Conservation (phyloP, 2,888 invertebrate species). For the Orthonevra nobilis region DNA sequence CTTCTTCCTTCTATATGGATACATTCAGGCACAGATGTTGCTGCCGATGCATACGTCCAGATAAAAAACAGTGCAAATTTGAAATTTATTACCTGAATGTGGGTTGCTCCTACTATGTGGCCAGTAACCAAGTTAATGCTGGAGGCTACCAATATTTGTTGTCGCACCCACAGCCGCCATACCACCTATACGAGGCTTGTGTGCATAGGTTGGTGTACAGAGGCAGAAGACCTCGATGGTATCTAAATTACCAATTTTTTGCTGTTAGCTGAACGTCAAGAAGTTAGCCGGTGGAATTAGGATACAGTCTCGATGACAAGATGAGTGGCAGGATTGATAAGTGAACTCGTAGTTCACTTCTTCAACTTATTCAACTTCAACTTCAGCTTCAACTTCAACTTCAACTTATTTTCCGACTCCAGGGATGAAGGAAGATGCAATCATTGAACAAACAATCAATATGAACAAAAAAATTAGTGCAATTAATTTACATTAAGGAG, state of each 20-base stretch:
- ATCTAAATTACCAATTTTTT: slow-evolving; percentile 65
- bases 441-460: no score
- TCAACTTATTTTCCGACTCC: no score
- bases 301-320: slow-evolving; percentile 33
- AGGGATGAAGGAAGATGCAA: no score
- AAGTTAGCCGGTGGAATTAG: slow-evolving; percentile 43
- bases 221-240: slow-evolving; percentile 25
- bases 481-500: no score
- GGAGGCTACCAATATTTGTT: slow-evolving; percentile 51
- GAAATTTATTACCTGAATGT: slow-evolving; percentile 69
- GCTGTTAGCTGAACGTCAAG: slow-evolving; percentile 48
- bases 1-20: no score
- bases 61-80: slow-evolving; percentile 70
- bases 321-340: background rate
- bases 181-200: background rate
- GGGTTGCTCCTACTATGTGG: slow-evolving; percentile 59
- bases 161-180: slow-evolving; percentile 57
- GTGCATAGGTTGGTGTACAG: no score
- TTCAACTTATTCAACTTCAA: no score
- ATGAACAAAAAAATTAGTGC: no score
- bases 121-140: slow-evolving; percentile 7
- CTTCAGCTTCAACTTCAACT: no score
- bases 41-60: slow-evolving; percentile 62
- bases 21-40: background rate
- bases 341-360: no score